phyloP scores from a whole-genome alignment of 1,140 invertebrate species.

The Drosophila persimilis region DNA sequence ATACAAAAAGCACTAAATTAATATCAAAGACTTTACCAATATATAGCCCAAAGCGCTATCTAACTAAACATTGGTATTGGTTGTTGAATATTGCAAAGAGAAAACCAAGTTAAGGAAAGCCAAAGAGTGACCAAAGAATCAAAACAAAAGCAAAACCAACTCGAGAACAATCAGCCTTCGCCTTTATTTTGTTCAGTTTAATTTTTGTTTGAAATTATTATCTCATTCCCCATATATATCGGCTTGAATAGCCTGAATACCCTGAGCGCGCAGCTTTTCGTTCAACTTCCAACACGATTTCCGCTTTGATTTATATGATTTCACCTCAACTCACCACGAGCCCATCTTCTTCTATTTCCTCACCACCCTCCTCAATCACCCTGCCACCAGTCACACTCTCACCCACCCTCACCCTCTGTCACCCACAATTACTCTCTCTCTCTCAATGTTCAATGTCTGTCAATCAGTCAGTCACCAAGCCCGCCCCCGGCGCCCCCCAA shows the following conservation, averaged over 20 bases:
- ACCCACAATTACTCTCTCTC: too few species aligned
- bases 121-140: slow-evolving; percentile 8
- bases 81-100: slow-evolving; percentile 74
- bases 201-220: slow-evolving; percentile 9
- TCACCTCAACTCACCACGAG: slow-evolving; percentile 9
- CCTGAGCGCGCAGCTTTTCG: slow-evolving; percentile 4
- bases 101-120: not conserved
- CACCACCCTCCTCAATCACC: not conserved
- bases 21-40: slow-evolving; percentile 80
- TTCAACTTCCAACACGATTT: slow-evolving; percentile 19
- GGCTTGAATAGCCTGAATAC: slow-evolving; percentile 25
- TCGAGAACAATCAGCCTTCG: slow-evolving; percentile 62
- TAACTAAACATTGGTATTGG: slow-evolving; percentile 71
- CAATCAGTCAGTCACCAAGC: too few species aligned
- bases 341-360: not conserved
- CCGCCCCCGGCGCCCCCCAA: too few species aligned
- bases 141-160: slow-evolving; percentile 50
- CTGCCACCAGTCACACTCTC: not conserved
- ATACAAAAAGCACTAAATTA: slow-evolving; percentile 83
- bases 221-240: slow-evolving; percentile 16
- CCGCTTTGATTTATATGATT: slow-evolving; percentile 15
- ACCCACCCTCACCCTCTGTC: too few species aligned
- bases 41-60: slow-evolving; percentile 43
- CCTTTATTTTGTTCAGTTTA: slow-evolving; percentile 37
- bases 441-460: too few species aligned